phyloP scores from a whole-genome alignment of 2,797 vertebrate species.

The Rhinella marina region DNA sequence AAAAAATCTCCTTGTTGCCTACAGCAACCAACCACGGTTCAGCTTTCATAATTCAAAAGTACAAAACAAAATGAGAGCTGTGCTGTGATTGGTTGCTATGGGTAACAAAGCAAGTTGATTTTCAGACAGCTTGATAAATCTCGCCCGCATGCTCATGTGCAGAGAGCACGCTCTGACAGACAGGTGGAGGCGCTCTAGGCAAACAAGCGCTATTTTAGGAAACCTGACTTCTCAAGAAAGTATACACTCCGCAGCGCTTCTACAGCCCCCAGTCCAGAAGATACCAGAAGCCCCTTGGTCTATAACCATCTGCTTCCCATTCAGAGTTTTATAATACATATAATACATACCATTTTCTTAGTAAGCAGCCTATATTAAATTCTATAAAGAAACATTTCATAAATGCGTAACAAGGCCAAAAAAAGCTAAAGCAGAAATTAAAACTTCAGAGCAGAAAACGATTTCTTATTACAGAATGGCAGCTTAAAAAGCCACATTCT shows the following conservation, averaged over 20 bases:
- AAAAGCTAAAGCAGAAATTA: neutral
- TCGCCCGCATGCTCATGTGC: neutral
- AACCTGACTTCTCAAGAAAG: neutral
- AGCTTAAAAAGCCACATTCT: neutral
- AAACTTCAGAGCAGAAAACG: conserved; percentile 5
- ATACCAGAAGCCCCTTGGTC: neutral
- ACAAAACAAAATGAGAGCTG: no score
- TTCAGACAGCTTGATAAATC: no score
- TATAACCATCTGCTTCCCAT: neutral
- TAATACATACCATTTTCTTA: conserved; percentile 9
- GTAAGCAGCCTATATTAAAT: conserved; percentile 44
- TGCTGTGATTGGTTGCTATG: no score
- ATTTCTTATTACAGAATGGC: conserved; percentile 14
- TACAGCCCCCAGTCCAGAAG: neutral
- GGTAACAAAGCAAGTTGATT: no score
- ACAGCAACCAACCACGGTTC: no score
- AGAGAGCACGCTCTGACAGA: neutral
- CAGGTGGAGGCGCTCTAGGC: neutral
- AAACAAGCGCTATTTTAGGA: neutral
- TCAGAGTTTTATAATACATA: neutral
- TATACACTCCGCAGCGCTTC: neutral
- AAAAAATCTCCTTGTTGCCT: no score
- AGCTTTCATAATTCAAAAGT: no score
- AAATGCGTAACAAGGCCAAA: conserved; percentile 14
- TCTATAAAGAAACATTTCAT: conserved; percentile 41